phyloP scores from a whole-genome alignment of 23 tunicate species.

The Styela plicata region DNA sequence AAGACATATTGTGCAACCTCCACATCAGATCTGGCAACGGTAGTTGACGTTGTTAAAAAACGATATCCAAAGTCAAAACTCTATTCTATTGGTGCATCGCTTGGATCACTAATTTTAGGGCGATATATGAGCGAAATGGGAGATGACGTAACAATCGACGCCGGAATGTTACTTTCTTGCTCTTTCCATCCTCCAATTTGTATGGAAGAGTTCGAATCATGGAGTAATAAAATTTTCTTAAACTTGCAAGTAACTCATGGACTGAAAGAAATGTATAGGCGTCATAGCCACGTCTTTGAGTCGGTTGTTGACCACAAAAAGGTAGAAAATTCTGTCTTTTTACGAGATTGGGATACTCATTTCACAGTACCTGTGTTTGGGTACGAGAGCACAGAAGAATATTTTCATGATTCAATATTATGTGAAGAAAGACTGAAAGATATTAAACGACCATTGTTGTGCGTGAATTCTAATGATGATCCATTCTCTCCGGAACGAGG shows the following conservation, averaged over 20 bases:
- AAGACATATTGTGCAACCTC: slow-evolving; percentile 17
- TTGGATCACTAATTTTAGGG: slow-evolving; percentile 21
- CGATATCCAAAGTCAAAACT: slow-evolving; percentile 12
- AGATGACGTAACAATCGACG: neutral
- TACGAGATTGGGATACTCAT: slow-evolving; percentile 11
- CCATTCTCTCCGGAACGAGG: slow-evolving; percentile 33
- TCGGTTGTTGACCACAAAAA: slow-evolving; percentile 13
- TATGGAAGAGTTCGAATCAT: neutral
- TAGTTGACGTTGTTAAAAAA: neutral
- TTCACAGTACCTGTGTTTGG: slow-evolving; percentile 30
- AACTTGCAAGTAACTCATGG: slow-evolving; percentile 3
- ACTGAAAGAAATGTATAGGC: neutral
- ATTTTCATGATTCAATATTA: neutral
- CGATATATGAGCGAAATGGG: slow-evolving; percentile 9
- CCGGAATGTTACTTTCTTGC: slow-evolving; percentile 21
- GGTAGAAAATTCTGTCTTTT: neutral
- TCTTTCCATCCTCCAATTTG: slow-evolving; percentile 11
- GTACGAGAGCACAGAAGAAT: neutral
- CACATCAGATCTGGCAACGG: slow-evolving; percentile 16
- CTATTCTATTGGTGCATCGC: slow-evolving; percentile 22
- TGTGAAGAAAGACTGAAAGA: neutral
- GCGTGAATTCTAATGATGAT: slow-evolving; percentile 15
- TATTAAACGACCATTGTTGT: neutral
- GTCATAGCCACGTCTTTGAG: slow-evolving; percentile 13
- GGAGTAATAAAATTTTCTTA: neutral